Evolutionary conservation across 1,140 invertebrate genomes (phyloP), one percentile per base, ranked within the genome.

Genomic region (Heterodera schachtii): DNA sequence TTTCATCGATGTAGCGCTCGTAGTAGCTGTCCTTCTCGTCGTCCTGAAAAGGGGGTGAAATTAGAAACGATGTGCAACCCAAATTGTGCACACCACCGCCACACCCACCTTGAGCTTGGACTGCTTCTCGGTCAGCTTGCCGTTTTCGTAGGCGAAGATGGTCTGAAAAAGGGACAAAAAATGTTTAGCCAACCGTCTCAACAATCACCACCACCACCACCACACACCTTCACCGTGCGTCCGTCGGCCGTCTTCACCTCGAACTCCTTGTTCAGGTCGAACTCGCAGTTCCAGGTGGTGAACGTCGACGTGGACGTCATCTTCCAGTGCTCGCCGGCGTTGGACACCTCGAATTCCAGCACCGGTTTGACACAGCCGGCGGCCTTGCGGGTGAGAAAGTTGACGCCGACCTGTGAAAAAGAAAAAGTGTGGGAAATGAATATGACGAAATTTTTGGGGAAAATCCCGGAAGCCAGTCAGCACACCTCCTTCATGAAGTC

Each of bases 401-500:
- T 75, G 43, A 83, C 80, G 11, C 82, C 82, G 31, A 83, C 71
- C 74, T 64, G 49, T 31, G 31, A 66, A n/a, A 66, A 66, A 66
- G 13, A 16, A 66, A 66, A 66, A 66, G n/a, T 66, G 21, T 81
- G 43, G 60, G n/a, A 69, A 31, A 31, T 31, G 31, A 31, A 31
- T 31, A 31, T 31, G 31, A 31, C 31, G 31, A 31, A 31, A 31
- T 31, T 31, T 31, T 31, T 31, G 31, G 31, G 31, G 31, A 31
- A 1, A 31, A 31, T 31, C 31, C 31, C 31, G 31, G 31, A 31
- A 31, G 31, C 31, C 31, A 31, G 31, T 31, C 31, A 31, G 31
- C n/a, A n/a, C n/a, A 66, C 60, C n/a, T 76, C 83, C 81, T 85
- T 83, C 83, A 84, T 83, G 83, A 85, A 84, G n/a, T 85, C 83